Percentiles rank a stretch among this genome's conserved stretches.
These are phyloP conservation scores for Drosophila setifemur DNA, from an alignment of 1,140 invertebrate species.

Conservation along the genomic window DNA sequence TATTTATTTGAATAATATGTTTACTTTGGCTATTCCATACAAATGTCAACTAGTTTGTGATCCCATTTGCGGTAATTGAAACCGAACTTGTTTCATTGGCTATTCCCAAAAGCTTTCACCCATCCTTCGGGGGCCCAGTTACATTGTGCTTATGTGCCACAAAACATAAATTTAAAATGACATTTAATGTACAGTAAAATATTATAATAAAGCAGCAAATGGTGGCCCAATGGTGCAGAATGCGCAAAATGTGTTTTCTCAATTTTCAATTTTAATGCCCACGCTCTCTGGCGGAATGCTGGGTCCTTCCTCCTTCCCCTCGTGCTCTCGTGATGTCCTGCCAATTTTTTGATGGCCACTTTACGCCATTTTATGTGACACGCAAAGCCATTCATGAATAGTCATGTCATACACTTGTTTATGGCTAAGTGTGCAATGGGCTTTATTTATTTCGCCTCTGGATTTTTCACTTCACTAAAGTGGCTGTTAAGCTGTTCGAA, in stretches of 20 bases:
- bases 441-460: conserved; percentile 19
- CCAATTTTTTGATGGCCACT: conserved; percentile 72
- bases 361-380: conserved; percentile 61
- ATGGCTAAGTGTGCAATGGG: conserved; percentile 39
- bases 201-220: conserved; percentile 44
- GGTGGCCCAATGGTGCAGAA: conserved; percentile 31
- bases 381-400: conserved; percentile 58
- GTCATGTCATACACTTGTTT: conserved; percentile 45
- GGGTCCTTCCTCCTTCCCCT: not conserved
- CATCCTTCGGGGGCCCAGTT: conserved; percentile 7
- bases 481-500: conserved; percentile 43
- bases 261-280: conserved; percentile 69
- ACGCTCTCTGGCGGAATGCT: conserved; percentile 1
- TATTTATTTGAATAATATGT: not conserved
- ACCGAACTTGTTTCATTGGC: not conserved
- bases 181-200: conserved; percentile 61
- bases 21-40: conserved; percentile 2
- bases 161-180: conserved; percentile 57
- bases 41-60: not conserved
- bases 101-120: not conserved
- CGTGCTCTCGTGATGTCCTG: conserved; percentile 36
- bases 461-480: conserved; percentile 12
- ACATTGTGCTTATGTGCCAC: conserved; percentile 15
- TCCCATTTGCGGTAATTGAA: conserved; percentile 4
- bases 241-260: conserved; percentile 64